phyloP scores from a whole-genome alignment of 2,797 vertebrate species.

The Melanotaenia maccullochi region DNA sequence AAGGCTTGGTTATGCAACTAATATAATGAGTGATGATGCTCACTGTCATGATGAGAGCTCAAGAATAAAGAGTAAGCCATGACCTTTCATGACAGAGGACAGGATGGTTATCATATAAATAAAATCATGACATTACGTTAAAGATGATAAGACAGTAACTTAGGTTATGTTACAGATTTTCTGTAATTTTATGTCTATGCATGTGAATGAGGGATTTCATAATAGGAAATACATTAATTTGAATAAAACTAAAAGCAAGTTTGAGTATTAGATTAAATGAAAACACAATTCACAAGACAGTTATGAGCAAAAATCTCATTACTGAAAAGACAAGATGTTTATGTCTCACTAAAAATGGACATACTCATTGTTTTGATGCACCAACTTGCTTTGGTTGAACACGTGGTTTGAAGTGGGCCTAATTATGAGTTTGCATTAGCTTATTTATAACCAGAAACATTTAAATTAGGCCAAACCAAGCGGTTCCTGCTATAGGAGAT shows the following conservation, averaged over 20 bases:
- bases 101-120: background rate
- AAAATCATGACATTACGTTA: background rate
- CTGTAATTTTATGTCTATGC: background rate
- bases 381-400: background rate
- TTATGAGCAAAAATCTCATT: background rate
- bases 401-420: background rate
- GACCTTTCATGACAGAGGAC: background rate
- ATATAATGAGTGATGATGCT: constrained; percentile 20
- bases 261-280: no score
- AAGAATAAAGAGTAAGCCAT: background rate
- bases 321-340: no score
- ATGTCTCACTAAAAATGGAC: no score
- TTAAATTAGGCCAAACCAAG: constrained; percentile 17
- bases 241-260: no score
- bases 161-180: background rate
- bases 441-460: background rate
- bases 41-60: background rate
- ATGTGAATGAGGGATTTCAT: background rate
- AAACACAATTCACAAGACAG: background rate
- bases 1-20: constrained; percentile 9
- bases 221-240: no score
- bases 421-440: background rate
- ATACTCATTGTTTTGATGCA: background rate
- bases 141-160: background rate
- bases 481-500: constrained; percentile 45